A percentile compares a stretch with the other conserved stretches of the same genome.
Evolutionary conservation across 2,888 invertebrate genomes (phyloP).

Genomic region (Craniophora ligustri): DNA sequence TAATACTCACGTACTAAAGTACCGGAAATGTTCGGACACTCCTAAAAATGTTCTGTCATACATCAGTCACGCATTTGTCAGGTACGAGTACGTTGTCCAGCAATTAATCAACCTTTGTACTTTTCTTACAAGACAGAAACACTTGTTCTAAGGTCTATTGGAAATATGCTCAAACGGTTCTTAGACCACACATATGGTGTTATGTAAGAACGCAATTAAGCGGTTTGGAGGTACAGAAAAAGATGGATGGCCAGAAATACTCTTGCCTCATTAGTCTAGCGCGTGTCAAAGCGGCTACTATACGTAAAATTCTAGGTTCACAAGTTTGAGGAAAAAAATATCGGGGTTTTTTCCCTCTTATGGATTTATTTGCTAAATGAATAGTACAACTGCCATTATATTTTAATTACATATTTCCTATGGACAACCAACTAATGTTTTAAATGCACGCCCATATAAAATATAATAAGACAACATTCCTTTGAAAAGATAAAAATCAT

Average conservation of each 20-base stretch:
- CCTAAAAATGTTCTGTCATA: conserved; percentile 40
- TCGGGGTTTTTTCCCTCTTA: no score
- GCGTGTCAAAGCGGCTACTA: no score
- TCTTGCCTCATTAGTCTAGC: no score
- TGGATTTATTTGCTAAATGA: no score
- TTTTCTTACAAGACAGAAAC: conserved; percentile 40
- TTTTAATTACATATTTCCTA: no score
- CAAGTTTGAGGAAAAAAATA: no score
- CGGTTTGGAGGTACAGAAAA: conserved; percentile 5
- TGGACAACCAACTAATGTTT: no score
- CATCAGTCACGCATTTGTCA: conserved; percentile 28
- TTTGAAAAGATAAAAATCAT: no score
- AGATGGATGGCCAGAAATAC: background rate
- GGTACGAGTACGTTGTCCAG: conserved; percentile 22
- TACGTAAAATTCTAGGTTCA: no score
- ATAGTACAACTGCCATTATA: no score
- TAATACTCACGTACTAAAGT: conserved; percentile 22
- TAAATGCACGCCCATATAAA: no score
- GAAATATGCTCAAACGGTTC: conserved; percentile 12
- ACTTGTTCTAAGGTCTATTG: conserved; percentile 43
- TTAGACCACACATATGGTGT: conserved; percentile 20
- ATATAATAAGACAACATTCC: no score
- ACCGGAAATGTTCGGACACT: conserved; percentile 23
- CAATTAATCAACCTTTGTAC: conserved; percentile 50
- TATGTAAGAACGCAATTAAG: conserved; percentile 26